phyloP scores from a whole-genome alignment of 2,888 invertebrate genomes.

The Agrotis puta region DNA sequence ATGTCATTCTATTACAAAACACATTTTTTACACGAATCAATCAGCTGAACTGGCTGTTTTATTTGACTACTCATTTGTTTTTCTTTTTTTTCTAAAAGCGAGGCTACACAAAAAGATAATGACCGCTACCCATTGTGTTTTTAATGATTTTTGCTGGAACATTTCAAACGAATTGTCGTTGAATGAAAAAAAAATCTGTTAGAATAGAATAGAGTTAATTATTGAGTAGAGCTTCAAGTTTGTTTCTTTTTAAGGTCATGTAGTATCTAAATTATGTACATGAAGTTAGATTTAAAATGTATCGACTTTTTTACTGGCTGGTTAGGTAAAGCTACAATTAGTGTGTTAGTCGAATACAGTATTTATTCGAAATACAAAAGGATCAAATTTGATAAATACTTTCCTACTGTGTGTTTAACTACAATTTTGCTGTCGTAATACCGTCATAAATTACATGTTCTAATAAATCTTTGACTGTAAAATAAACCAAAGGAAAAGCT shows the following conservation, averaged over 20 bases:
- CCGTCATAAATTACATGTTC: background rate
- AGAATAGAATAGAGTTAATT: slow-evolving; percentile 38
- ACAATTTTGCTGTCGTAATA: background rate
- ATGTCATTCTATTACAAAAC: slow-evolving; percentile 17
- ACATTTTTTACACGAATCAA: slow-evolving; percentile 45
- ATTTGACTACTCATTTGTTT: slow-evolving; percentile 24
- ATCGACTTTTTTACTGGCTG: slow-evolving; percentile 6
- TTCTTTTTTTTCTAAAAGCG: slow-evolving; percentile 12
- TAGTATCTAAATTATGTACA: slow-evolving; percentile 22
- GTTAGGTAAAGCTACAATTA: slow-evolving; percentile 15
- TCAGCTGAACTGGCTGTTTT: background rate
- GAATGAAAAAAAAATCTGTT: slow-evolving; percentile 34
- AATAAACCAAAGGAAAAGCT: background rate
- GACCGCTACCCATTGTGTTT: slow-evolving; percentile 44
- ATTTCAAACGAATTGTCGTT: slow-evolving; percentile 50
- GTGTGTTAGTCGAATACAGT: background rate
- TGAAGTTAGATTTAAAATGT: slow-evolving; percentile 22
- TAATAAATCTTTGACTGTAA: background rate
- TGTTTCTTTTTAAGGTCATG: slow-evolving; percentile 23
- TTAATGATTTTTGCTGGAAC: slow-evolving; percentile 57
- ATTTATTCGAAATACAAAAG: slow-evolving; percentile 5
- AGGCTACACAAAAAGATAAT: slow-evolving; percentile 44
- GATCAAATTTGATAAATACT: slow-evolving; percentile 11
- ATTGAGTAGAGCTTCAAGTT: slow-evolving; percentile 22
- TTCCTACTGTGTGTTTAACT: background rate